Conservation (phyloP, 2,888 invertebrate species). For the Drosophila birchii region DNA sequence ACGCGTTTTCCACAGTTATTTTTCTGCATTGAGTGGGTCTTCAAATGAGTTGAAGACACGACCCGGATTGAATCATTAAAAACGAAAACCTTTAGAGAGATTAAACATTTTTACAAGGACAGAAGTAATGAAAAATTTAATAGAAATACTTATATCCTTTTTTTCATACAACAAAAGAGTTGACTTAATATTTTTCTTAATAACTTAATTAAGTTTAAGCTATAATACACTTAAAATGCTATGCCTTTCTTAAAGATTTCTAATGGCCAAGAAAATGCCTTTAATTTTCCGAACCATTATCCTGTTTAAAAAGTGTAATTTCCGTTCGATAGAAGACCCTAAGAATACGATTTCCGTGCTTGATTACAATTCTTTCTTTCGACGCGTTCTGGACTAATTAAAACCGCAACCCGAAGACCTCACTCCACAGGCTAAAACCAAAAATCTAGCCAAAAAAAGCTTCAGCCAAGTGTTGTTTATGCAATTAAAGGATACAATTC, state of each 20-base stretch:
- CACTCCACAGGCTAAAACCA: not conserved
- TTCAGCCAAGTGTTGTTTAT: slow-evolving; percentile 28
- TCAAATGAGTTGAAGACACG: not conserved
- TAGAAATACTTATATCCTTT: too few species aligned
- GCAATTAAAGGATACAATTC: slow-evolving; percentile 43
- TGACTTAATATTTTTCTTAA: not conserved
- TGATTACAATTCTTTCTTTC: slow-evolving; percentile 47
- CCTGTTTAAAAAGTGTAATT: slow-evolving; percentile 6
- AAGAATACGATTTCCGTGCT: not conserved
- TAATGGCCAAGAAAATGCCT: fast-evolving
- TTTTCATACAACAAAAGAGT: too few species aligned
- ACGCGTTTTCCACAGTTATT: slow-evolving; percentile 79
- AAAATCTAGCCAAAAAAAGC: slow-evolving; percentile 10
- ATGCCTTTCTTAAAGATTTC: not conserved
- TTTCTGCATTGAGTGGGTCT: slow-evolving; percentile 48
- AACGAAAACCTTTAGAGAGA: too few species aligned
- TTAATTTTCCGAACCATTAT: not conserved
- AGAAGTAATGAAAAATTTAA: too few species aligned
- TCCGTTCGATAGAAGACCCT: not conserved
- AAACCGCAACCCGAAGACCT: slow-evolving; percentile 35
- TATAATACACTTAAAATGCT: not conserved
- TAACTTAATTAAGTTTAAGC: not conserved
- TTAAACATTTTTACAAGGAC: not conserved
- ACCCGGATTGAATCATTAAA: slow-evolving; percentile 5
- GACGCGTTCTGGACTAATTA: slow-evolving; percentile 63